phyloP scores from a whole-genome alignment of 2,797 vertebrate genomes.

The Sternotherus odoratus region DNA sequence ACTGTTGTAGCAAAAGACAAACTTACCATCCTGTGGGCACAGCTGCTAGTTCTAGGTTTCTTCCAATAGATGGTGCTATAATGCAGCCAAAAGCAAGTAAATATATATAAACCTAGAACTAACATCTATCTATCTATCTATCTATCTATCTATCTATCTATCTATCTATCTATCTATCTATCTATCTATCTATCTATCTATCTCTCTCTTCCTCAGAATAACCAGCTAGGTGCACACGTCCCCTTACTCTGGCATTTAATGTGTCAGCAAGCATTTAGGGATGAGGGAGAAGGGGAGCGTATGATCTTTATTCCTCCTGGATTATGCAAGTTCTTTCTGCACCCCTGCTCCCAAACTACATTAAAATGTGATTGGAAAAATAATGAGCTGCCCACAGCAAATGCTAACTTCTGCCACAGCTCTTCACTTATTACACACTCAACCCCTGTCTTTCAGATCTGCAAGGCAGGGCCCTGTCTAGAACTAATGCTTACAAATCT shows the following conservation, averaged over 20 bases:
- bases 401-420: not conserved
- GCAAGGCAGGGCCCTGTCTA: not conserved
- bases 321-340: not conserved
- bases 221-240: not conserved
- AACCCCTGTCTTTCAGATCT: not conserved
- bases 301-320: not conserved
- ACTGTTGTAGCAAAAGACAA: not conserved
- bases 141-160: too few relatives aligned
- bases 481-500: not conserved
- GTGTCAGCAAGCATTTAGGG: not conserved
- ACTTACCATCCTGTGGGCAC: not conserved
- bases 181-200: too few relatives aligned
- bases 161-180: too few relatives aligned
- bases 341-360: not conserved
- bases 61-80: constrained; percentile 66
- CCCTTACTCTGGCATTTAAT: not conserved
- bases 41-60: fast-evolving
- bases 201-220: not conserved
- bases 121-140: too few relatives aligned
- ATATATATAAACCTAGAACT: too few relatives aligned
- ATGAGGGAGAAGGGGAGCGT: not conserved
- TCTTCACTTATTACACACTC: too few relatives aligned
- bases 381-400: not conserved
- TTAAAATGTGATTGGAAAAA: not conserved
- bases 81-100: not conserved